A percentile compares a stretch with the other conserved stretches of the same genome.
Evolutionary conservation across 2,888 invertebrate species (phyloP).

Genomic region (Yponomeuta evonymella): DNA sequence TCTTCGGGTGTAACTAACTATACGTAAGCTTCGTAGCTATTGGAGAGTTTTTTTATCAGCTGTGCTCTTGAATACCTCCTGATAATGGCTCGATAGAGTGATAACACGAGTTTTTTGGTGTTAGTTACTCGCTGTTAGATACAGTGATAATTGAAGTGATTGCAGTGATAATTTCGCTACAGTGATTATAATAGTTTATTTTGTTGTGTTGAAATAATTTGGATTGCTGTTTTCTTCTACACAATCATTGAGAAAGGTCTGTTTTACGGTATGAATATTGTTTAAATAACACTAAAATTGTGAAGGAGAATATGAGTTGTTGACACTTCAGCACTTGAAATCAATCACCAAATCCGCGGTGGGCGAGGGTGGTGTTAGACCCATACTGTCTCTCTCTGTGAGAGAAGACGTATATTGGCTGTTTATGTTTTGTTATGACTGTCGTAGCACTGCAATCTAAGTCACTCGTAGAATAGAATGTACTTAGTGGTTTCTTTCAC

Average conservation of each 20-base stretch:
- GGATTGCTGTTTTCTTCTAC: background rate
- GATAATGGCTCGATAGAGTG: background rate
- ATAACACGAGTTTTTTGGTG: background rate
- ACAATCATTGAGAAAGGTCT: background rate
- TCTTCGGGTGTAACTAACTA: no score
- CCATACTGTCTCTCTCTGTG: no score
- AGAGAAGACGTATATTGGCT: no score
- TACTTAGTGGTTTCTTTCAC: no score
- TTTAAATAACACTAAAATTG: no score
- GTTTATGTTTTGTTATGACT: no score
- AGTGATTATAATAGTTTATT: background rate
- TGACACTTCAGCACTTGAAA: no score
- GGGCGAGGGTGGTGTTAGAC: no score
- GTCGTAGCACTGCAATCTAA: no score
- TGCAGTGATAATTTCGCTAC: background rate
- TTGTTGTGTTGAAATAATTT: background rate
- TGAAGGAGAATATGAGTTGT: no score
- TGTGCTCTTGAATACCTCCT: background rate
- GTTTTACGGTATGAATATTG: background rate
- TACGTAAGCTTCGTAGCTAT: background rate
- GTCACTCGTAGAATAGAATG: no score
- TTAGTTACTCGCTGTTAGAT: background rate
- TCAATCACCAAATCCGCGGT: no score
- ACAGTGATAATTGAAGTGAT: background rate
- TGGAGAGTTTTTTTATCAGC: conserved; percentile 1